Base-by-base conservation (phyloP, 2,113 vertebrate species). In the Tenrec ecaudatus region DNA sequence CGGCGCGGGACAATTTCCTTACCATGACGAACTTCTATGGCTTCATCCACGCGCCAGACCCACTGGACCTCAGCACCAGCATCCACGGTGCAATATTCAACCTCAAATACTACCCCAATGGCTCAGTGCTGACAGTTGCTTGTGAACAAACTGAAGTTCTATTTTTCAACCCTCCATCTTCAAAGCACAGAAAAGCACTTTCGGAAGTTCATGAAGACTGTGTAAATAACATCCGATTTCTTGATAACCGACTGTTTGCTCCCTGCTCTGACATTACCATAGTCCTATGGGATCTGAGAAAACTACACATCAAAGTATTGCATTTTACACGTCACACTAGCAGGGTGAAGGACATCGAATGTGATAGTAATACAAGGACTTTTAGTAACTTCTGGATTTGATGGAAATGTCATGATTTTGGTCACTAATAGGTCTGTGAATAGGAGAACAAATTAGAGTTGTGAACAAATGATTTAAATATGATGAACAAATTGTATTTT, bases 331-430 rank as follows among this genome's bases (percentile, higher is more conserved):
- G 99, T 69, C 99, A 99, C 93, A 99, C 99, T 96, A 99, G 99
- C 98, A 99, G 99, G 99, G 99, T 99, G 96, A 99, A 99, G 98
- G 99, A 99, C 97, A 99, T 99, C 0, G 99, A 99, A 97, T 99
- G 99, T 0, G 99, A 99, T 95, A 99, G 99, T 91, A 99, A 99
- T 97, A 99, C 99, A 0, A 98, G 99, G 99, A 57, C 98, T 99
- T n/a, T 98, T 99, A 16, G 99, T 99, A 95, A 99, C 99, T 0
- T 99, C 99, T 17, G 99, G 99, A 90, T 99, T 99, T 64, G 99
- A 99, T 93, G 99, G 99, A 83, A 99, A 99, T 78, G 99, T 99
- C 94, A 99, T 99, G 97, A 99, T 99, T 66, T 99, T 99, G 99
- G 99, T 99, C 98, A 99, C 99, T 20, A 99, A 99, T 98, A 99